These are phyloP conservation scores for Brachypodius melanocephalos DNA, from an alignment of 2,113 vertebrate genomes.

Conservation along the genomic window DNA sequence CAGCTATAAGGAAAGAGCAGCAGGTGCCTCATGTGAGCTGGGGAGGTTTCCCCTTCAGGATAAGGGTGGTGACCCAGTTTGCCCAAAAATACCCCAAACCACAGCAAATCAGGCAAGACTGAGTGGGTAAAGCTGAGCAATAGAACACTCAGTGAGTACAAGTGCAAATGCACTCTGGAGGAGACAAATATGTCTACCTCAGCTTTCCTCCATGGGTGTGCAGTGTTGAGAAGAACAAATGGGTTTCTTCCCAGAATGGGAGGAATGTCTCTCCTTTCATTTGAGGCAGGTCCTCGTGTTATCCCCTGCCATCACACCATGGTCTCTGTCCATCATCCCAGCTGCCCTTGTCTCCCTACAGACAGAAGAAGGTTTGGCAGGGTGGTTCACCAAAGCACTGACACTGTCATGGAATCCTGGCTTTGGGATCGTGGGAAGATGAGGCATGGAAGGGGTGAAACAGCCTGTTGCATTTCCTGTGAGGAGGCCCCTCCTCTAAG, in stretches of 20 bases:
- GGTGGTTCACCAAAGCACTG: neutral
- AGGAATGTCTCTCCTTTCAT: neutral
- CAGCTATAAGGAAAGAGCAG: neutral
- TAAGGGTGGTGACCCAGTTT: neutral
- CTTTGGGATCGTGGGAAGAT: neutral
- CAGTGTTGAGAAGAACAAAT: neutral
- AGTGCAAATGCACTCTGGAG: neutral
- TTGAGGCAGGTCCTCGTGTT: neutral
- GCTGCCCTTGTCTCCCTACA: neutral
- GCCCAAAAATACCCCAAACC: neutral
- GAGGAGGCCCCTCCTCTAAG: neutral
- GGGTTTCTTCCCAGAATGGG: neutral
- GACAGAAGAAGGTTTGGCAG: neutral
- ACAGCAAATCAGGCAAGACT: neutral
- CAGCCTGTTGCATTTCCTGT: neutral
- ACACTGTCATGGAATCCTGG: neutral
- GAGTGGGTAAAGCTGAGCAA: neutral
- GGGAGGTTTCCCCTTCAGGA: neutral
- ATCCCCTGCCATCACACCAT: fast-evolving
- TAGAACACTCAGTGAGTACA: neutral
- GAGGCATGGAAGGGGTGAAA: neutral
- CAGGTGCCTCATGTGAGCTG: fast-evolving
- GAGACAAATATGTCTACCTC: fast-evolving
- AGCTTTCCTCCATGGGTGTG: neutral
- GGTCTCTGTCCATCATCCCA: neutral